Conservation (phyloP, 37 sponge, comb jelly and placozoan species). For the Petrosia ficiformis region DNA sequence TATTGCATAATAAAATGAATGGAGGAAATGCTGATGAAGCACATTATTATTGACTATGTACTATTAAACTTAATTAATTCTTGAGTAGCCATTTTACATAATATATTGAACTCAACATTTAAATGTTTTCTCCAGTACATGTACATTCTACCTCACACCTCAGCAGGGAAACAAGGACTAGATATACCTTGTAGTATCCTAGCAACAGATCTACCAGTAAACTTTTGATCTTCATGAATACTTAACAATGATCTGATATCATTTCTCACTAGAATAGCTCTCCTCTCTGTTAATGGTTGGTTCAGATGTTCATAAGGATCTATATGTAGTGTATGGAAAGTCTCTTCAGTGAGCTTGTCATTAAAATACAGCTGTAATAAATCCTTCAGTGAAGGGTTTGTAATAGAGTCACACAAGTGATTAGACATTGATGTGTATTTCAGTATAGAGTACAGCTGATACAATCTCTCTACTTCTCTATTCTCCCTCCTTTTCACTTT, state of each 20-base stretch:
- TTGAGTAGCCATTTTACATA: slow-evolving; percentile 68
- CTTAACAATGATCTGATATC: slow-evolving; percentile 72
- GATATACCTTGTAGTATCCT: slow-evolving; percentile 92
- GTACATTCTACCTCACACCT: slow-evolving; percentile 83
- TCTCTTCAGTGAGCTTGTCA: slow-evolving; percentile 13
- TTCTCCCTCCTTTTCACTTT: slow-evolving; percentile 55
- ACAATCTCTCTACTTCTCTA: slow-evolving; percentile 56
- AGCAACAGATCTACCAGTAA: slow-evolving; percentile 84
- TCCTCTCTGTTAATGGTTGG: slow-evolving; percentile 7
- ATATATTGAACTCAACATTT: slow-evolving; percentile 74
- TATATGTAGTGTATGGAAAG: background rate
- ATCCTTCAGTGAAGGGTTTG: too few species aligned
- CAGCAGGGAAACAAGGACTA: slow-evolving; percentile 89
- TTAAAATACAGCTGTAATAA: too few species aligned
- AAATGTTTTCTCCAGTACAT: slow-evolving; percentile 83
- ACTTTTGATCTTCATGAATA: slow-evolving; percentile 65
- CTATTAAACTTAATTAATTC: slow-evolving; percentile 57
- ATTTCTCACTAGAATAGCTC: slow-evolving; percentile 33
- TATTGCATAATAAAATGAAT: too few species aligned
- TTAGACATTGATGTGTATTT: slow-evolving; percentile 15
- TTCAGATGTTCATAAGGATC: background rate
- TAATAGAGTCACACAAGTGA: too few species aligned
- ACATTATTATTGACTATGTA: too few species aligned
- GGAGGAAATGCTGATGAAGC: too few species aligned
- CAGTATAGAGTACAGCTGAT: slow-evolving; percentile 51